Evolutionary conservation across 2,113 vertebrate species (phyloP).

Genomic region (Onychostruthus taczanowskii): DNA sequence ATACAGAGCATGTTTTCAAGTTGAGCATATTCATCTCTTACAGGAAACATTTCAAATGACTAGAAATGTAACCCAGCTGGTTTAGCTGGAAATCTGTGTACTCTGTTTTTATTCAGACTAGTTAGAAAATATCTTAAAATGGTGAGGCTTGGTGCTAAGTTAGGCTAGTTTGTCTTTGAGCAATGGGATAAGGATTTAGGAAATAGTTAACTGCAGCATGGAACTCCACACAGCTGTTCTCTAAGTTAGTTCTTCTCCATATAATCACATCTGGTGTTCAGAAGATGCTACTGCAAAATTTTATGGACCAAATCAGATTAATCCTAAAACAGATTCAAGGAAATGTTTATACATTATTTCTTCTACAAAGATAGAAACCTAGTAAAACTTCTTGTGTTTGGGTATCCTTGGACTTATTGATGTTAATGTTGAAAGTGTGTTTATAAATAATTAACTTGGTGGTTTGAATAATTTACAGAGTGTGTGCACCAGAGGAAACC

Average conservation of each 20-base stretch:
- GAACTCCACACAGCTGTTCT: not conserved
- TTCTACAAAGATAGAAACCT: not conserved
- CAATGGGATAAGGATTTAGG: not conserved
- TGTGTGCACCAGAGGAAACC: slow-evolving; percentile 95
- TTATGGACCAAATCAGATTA: not conserved
- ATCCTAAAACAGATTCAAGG: not conserved
- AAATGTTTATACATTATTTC: not conserved
- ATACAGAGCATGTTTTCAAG: not conserved
- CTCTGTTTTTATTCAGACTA: not conserved
- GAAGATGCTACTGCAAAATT: not conserved
- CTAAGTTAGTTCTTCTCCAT: not conserved
- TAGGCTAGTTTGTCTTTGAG: not conserved
- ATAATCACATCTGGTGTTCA: not conserved
- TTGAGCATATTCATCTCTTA: not conserved
- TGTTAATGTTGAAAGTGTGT: slow-evolving; percentile 25
- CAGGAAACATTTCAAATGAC: not conserved
- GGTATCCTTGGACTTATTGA: not conserved
- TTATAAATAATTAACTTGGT: slow-evolving; percentile 42
- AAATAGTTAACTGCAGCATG: not conserved
- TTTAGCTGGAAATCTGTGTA: not conserved
- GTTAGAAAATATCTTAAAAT: not conserved
- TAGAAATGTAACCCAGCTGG: not conserved
- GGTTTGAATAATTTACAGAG: slow-evolving; percentile 76
- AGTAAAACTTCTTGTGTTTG: not conserved
- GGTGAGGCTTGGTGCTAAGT: not conserved